Evolutionary conservation across 1,140 invertebrate species (phyloP).

Genomic region (Nebria ingens): DNA sequence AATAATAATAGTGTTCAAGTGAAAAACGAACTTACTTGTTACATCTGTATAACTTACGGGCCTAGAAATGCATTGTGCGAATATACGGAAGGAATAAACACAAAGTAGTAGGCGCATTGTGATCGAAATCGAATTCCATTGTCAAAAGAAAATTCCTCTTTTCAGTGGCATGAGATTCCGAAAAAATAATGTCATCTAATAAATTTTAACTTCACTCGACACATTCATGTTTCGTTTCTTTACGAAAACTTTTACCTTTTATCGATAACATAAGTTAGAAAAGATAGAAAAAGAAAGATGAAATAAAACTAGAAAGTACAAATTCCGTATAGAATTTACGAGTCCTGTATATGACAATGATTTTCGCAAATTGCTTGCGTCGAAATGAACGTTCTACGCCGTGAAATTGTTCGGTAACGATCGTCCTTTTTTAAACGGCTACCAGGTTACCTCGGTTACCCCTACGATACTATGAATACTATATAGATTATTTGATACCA

Average conservation of each 20-base stretch:
- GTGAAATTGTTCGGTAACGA: not conserved
- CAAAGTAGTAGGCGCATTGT: not conserved
- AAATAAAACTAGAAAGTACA: not conserved
- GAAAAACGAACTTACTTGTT: no score
- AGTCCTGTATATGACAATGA: not conserved
- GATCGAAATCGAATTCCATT: not conserved
- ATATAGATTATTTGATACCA: not conserved
- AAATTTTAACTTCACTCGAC: constrained; percentile 1
- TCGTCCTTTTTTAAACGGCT: not conserved
- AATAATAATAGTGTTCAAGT: no score
- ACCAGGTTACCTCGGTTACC: not conserved
- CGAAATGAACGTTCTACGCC: not conserved
- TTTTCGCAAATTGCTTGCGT: not conserved
- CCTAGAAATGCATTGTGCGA: not conserved
- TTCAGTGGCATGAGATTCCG: not conserved
- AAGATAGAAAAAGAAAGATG: not conserved
- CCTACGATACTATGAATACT: not conserved
- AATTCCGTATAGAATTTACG: not conserved
- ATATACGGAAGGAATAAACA: no score
- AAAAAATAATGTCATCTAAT: constrained; percentile 7
- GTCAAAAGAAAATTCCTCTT: not conserved
- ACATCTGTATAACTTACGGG: no score
- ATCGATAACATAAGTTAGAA: not conserved
- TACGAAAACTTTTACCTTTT: not conserved
- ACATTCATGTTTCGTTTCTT: constrained; percentile 3